Base-by-base conservation (phyloP, 2,888 invertebrate genomes). In the Amblyjoppa proteus region DNA sequence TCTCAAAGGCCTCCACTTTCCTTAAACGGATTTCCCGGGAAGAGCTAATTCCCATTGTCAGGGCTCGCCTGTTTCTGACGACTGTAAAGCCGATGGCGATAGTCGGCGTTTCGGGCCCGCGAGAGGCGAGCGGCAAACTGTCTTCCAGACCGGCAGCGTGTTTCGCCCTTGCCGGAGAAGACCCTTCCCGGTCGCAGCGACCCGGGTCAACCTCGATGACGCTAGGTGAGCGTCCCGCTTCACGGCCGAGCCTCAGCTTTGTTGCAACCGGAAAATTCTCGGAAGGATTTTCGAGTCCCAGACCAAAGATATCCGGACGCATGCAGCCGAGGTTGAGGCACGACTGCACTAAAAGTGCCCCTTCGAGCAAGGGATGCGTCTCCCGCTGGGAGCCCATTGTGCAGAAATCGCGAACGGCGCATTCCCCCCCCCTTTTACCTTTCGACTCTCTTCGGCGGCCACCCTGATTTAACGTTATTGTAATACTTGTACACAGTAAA, bases 21-120 rank as follows among this genome's bases (percentile, higher is more conserved):
- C 66, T 71, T 92, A 92, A 93, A 92, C 91, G 91, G 93, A 93
- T 93, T 94, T 94, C 88, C 89, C 89, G 83, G 88, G 75, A 79
- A 88, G 89, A 89, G 89, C 89, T 92, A 93, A 93, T 93, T 88
- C 93, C 84, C 25, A 93, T 93, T 93, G 93, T 93, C 3, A 11
- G 53, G 70, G 75, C 71, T 56, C 66, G 69, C 74, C 70, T 49
- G 49, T 75, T 61, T 61, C 74, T 45, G 64, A 13, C 49, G 61
- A 75, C 61, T 28, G 61, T 64, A 49, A 49, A 64, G 61, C 74
- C 31, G 61, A 28, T 45, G 38, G 7, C 56, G 56, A 73, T 73
- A 16, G 73, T 56, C 73, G 11, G 45, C 34, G 25, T 11, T 74
- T 74, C n/a, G 28, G 61, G 9, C n/a, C 45, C 49, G 20, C 20